Conservation (phyloP, 2,797 vertebrate genomes). For the Poecilia gillii region DNA sequence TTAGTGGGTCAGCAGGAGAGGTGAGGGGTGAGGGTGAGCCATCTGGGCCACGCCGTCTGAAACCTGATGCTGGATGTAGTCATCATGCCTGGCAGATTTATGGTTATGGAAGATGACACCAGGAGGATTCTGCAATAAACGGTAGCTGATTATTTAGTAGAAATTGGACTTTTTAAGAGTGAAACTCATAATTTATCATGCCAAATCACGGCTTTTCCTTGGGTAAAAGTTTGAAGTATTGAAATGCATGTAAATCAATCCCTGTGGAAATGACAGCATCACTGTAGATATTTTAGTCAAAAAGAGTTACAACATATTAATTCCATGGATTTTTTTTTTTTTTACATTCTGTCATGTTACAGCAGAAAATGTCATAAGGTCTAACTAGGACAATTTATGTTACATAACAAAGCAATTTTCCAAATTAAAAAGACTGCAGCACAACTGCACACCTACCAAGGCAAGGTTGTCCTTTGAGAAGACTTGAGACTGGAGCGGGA, state of each 20-base stretch:
- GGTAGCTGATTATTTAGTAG: not conserved
- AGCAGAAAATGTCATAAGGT: not conserved
- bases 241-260: not conserved
- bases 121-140: not conserved
- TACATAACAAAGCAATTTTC: not conserved
- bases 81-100: not conserved
- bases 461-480: not conserved
- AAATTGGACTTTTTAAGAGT: not conserved
- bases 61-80: not conserved
- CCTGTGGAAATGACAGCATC: not conserved
- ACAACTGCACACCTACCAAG: not conserved
- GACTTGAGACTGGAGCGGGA: not conserved
- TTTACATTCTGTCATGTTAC: not conserved
- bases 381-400: not conserved
- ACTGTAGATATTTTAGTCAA: not conserved
- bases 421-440: not conserved
- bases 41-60: not conserved
- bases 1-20: not conserved
- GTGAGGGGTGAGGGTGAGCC: not conserved
- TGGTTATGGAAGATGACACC: not conserved
- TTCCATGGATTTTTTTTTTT: not conserved
- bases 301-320: not conserved
- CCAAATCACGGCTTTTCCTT: not conserved
- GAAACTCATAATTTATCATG: not conserved
- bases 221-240: not conserved